Base-by-base conservation (phyloP, 2,888 invertebrate genomes). In the Helleia helle region DNA sequence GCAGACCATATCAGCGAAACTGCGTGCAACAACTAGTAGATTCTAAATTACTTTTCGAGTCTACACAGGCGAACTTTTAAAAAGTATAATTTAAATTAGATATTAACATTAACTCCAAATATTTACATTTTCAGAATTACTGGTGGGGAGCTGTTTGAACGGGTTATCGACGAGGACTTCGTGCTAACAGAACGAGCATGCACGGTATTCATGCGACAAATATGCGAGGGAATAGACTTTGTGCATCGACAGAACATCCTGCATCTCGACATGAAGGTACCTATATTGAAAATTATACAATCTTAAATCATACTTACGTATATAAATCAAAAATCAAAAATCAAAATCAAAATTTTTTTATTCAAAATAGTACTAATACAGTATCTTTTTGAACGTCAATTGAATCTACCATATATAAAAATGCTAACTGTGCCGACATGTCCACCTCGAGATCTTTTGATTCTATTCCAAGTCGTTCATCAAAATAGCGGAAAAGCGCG, bases 161-260 rank as follows among this genome's bases (percentile, higher is more conserved):
- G 99, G 40, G 98, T 99, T 14, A 98, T 99, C 48, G 97, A 97
- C 62, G 99, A 99, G 63, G 97, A 97, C 75, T 99, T 99, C 68
- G 91, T 99, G 42, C 86, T 99, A 50, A 99, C 99, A 0, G 99
- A 99, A 75, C 91, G 94, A 49, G 95, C 97, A 4, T 99, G 98
- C 72, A 93, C 96, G 0, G 93, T 97, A 46, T 99, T 99, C 72
- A 94, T 99, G 89, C 87, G 97, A 26, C 99, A 99, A 81, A 97
- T 99, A 51, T 98, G 98, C 73, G 98, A 99, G 71, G 99, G 98
- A 15, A 93, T 99, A 51, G 94, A 94, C 63, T 99, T 97, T 69
- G 97, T 99, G 62, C 99, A 99, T 68, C 90, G 93, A 44, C 95
- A 96, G 75, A 93, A 94, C 59, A 96, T 99, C 54, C 83, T 99